A percentile compares a stretch with the other conserved stretches of the same genome.
Evolutionary conservation across 2,113 vertebrate genomes (phyloP).

Genomic region (Hippocampus mohnikei): DNA sequence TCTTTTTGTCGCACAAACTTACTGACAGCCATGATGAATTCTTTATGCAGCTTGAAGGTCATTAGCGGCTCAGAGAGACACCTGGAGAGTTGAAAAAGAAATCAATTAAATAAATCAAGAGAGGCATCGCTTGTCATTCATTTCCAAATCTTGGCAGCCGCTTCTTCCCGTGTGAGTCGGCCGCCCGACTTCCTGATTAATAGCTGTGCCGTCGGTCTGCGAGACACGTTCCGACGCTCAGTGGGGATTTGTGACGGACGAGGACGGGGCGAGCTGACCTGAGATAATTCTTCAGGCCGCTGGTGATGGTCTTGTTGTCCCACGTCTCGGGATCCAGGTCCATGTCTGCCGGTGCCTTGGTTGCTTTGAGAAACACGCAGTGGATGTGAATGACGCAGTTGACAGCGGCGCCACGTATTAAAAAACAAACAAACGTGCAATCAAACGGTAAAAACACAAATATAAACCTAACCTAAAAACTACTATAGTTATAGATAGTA

Average conservation of each 20-base stretch:
- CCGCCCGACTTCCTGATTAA: slow-evolving; percentile 15
- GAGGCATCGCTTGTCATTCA: too few species aligned
- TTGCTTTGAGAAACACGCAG: slow-evolving; percentile 69
- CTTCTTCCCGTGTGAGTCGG: slow-evolving; percentile 21
- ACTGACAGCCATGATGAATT: slow-evolving; percentile 97
- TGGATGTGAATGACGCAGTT: background rate
- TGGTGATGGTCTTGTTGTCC: slow-evolving; percentile 98
- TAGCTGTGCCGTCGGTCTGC: slow-evolving; percentile 14
- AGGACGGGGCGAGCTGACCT: slow-evolving; percentile 76
- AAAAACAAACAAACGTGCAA: too few species aligned
- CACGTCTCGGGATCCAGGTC: slow-evolving; percentile 91
- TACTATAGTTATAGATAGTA: too few species aligned
- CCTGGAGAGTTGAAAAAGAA: slow-evolving; percentile 55
- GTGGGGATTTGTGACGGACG: slow-evolving; percentile 32
- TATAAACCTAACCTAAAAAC: too few species aligned
- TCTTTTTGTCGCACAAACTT: slow-evolving; percentile 68
- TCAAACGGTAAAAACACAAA: background rate
- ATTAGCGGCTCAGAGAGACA: slow-evolving; percentile 95
- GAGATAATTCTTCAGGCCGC: slow-evolving; percentile 98
- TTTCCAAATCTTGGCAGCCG: too few species aligned
- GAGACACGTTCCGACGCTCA: slow-evolving; percentile 42
- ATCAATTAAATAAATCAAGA: background rate
- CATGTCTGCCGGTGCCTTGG: slow-evolving; percentile 87
- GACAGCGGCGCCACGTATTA: background rate
- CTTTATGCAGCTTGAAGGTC: slow-evolving; percentile 97